Evolutionary conservation across 2,888 invertebrate genomes (phyloP).

Genomic region (Alitta virens): DNA sequence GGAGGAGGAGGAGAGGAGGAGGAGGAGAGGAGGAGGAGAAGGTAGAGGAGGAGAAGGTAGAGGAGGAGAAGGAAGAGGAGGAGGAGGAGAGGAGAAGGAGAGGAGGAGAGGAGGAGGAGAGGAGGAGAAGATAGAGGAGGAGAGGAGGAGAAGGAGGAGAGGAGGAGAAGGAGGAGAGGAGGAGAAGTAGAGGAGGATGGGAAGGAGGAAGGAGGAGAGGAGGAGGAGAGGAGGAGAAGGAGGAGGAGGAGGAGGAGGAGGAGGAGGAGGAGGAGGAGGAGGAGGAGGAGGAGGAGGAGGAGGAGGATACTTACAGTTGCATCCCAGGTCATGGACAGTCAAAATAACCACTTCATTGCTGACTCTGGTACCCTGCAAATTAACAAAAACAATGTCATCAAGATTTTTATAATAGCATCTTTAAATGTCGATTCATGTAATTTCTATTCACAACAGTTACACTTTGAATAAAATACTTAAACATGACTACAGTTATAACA

Average conservation of each 20-base stretch:
- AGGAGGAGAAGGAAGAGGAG: neutral
- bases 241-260: no score
- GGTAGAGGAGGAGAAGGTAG: neutral
- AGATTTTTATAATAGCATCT: no score
- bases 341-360: slow-evolving; percentile 81
- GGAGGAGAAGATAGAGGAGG: neutral
- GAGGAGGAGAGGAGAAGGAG: neutral
- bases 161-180: neutral
- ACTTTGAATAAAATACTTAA: no score
- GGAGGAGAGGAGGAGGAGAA: neutral
- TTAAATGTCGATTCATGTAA: no score
- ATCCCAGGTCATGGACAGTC: slow-evolving; percentile 84
- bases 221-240: neutral
- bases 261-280: neutral
- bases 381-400: no score
- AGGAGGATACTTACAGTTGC: slow-evolving; percentile 58
- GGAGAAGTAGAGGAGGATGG: neutral
- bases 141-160: neutral
- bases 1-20: no score
- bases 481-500: no score
- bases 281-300: neutral
- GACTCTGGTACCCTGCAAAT: slow-evolving; percentile 76
- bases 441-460: no score
- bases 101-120: neutral
- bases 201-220: neutral